Evolutionary conservation across 2,888 invertebrate species (phyloP).

Genomic region (Cataglyphis rosenhaueri): DNA sequence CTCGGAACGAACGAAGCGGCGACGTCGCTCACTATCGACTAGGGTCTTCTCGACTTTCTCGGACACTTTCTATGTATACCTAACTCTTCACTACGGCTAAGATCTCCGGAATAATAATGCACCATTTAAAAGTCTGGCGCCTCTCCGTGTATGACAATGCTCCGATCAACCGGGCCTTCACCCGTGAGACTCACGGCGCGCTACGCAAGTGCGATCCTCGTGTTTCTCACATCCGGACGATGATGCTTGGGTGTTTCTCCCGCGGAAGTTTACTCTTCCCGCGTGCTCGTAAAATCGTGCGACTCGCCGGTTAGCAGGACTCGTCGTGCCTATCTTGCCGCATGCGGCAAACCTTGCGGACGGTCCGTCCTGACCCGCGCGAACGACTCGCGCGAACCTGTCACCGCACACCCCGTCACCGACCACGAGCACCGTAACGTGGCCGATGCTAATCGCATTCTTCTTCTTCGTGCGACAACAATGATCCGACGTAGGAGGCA

Average conservation of each 20-base stretch:
- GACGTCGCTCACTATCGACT: conserved; percentile 64
- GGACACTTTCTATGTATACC: conserved; percentile 81
- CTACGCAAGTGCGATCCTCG: conserved; percentile 27
- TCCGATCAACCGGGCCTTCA: conserved; percentile 49
- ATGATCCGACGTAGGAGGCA: not conserved
- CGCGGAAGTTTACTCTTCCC: conserved; percentile 10
- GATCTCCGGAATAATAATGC: conserved; percentile 76
- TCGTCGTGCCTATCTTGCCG: conserved; percentile 18
- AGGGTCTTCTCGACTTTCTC: conserved; percentile 81
- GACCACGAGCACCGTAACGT: conserved; percentile 32
- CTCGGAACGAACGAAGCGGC: conserved; percentile 46
- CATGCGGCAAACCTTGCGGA: conserved; percentile 48
- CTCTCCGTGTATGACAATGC: conserved; percentile 50
- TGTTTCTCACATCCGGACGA: conserved; percentile 20
- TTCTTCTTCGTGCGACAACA: conserved; percentile 31
- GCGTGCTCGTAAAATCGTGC: conserved; percentile 20
- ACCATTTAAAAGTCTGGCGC: conserved; percentile 81
- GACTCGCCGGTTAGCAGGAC: conserved; percentile 45
- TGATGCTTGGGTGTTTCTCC: not conserved
- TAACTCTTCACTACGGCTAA: conserved; percentile 82
- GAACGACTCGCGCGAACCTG: conserved; percentile 17
- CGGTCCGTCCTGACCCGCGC: conserved; percentile 44
- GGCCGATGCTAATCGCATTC: conserved; percentile 43
- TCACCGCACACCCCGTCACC: conserved; percentile 23
- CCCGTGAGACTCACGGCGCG: conserved; percentile 36